phyloP scores from a whole-genome alignment of 37 sponge, comb jelly and placozoan genomes.

The Mnemiopsis leidyi region DNA sequence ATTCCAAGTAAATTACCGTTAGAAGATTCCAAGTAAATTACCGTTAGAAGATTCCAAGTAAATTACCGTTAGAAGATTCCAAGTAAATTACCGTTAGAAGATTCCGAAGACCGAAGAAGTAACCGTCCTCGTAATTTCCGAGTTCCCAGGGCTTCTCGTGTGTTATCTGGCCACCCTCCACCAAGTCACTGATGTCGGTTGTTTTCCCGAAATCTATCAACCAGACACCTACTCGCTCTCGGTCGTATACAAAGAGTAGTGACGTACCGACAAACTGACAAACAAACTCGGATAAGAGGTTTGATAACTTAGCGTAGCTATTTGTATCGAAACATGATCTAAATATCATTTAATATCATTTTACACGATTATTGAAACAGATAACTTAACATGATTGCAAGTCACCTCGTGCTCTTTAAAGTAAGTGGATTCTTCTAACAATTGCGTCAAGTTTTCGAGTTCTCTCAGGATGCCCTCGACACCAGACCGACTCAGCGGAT shows the following conservation, averaged over 20 bases:
- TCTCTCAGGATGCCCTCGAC: neutral
- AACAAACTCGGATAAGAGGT: too few species aligned
- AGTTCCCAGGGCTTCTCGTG: slow-evolving; percentile 54
- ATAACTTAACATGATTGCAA: too few species aligned
- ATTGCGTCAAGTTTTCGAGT: neutral
- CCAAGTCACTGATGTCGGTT: slow-evolving; percentile 13
- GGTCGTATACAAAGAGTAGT: slow-evolving; percentile 7
- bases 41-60: too few species aligned
- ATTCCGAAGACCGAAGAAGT: neutral
- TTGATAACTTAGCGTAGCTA: too few species aligned
- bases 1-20: too few species aligned
- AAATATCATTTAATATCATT: too few species aligned
- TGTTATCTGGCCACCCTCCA: slow-evolving; percentile 26
- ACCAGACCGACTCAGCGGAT: neutral
- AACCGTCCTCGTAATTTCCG: slow-evolving; percentile 42
- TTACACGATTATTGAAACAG: too few species aligned
- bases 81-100: neutral
- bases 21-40: too few species aligned
- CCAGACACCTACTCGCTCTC: slow-evolving; percentile 21
- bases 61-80: too few species aligned
- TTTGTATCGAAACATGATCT: too few species aligned
- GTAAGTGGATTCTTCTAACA: slow-evolving; percentile 46
- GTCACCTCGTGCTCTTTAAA: slow-evolving; percentile 52
- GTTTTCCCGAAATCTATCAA: slow-evolving; percentile 36
- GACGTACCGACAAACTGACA: slow-evolving; percentile 41